Base-by-base conservation (phyloP, 2,888 invertebrate species). In the Cyclophora albipunctata region DNA sequence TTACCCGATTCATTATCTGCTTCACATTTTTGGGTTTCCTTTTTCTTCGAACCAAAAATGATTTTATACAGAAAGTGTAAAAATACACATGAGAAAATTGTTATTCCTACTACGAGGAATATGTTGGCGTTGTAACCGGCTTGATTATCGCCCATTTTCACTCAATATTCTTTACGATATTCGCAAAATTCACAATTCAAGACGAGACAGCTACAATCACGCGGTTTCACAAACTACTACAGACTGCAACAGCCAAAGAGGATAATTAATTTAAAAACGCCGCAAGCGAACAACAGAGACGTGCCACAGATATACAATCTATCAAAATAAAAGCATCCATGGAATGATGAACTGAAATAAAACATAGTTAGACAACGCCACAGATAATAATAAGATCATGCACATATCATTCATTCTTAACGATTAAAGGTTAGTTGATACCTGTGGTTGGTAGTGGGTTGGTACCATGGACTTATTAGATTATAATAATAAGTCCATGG, bases 71-170 rank as follows among this genome's bases (percentile, higher is more conserved):
- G 62, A 63, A 79, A 76, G 65, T 85, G 81, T 70, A 85, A 47
- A 59, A 84, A 59, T 67, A 81, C 71, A 78, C 84, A 80, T 57
- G 71, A 53, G 46, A 83, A 57, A 62, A 82, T 52, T 46, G 85
- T 77, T 58, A 78, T 58, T 56, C 73, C 78, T 49, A 73, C 72
- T 57, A 79, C 54, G 34, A 82, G 61, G 64, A 78, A 71, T 58
- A 71, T 62, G 62, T 81, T 78, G 54, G 67, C 59, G 64, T 68
- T 75, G 59, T 69, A 65, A 76, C 80, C 80, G 81, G 81, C 79
- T 73, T 75, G 67, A 65, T 70, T 69, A 54, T 83, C 81, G 66
- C 76, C 80, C 83, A 85, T 85, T 84, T 84, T 86, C 83, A 86
- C 82, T 75, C 64, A 85, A 67, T 70, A 81, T 61, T 78, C 59